Evolutionary conservation across 2,113 vertebrate genomes (phyloP), one percentile per base, ranked within the genome.

Genomic region (Baryphthengus martii): DNA sequence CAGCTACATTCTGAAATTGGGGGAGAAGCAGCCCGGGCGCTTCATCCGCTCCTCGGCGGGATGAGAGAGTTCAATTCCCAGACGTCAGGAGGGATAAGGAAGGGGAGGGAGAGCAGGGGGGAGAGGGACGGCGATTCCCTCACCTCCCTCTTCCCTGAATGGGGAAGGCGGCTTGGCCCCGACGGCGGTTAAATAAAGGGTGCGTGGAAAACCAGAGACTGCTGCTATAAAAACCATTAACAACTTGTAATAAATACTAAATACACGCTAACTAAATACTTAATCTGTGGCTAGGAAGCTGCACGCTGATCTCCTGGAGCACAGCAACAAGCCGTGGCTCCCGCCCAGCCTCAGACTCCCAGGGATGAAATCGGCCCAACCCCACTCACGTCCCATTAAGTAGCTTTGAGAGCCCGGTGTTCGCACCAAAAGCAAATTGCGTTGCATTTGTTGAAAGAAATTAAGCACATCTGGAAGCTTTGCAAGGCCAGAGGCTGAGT

Each of bases 21-120:
- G 86, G 72, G 29, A 83, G 59, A 13, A 74, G 88, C 93, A 50
- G 88, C 62, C 72, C 84, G 0, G 68, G 80, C 10, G 40, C 84
- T 78, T 76, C 25, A 2, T 47, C 93, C 6, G 74, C 77, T 85
- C 68, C 85, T 91, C 82, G 40, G 74, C 15, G 68, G 0, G 78
- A 17, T 16, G 2, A 19, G 71, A 75, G 92, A 75, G 52, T 66
- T 59, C 93, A 13, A 11, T 35, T 50, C 88, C 88, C 93, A 71
- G 84, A 6, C n/a, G 92, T 67, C 95, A 85, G 82, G 49, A 84
- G 65, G 67, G 80, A 31, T 63, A 5, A 53, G 74, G 61, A 37
- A 90, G 86, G 92, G 94, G 91, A 95, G 91, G 85, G 86, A 89
- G 87, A 62, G 10, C 39, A 21, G 83, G n/a, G 24, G 86, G 75